Evolutionary conservation across 2,888 invertebrate species (phyloP), one percentile per base, ranked within the genome.

Genomic region (Pecten maximus): DNA sequence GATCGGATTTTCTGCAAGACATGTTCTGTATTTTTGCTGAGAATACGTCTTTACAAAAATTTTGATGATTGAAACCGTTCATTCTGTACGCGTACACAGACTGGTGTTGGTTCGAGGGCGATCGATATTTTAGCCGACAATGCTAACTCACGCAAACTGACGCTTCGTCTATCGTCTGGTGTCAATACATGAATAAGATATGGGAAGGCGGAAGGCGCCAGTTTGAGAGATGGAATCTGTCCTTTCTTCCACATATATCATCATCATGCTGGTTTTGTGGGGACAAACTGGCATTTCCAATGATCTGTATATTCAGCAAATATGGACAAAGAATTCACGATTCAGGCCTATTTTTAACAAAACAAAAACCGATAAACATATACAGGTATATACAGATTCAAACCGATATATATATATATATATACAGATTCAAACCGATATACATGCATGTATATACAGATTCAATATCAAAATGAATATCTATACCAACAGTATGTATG

Each of bases 171-270:
- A 28, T 28, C 60, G 12, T 74, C 12, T 28, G 3, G 23, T 15
- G 74, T 74, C 74, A 74, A 35, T 74, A 16, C 74, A 74, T 74
- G 74, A 74, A 74, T 74, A 74, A 74, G 74, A 74, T 74, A 74
- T 74, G 74, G 28, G 74, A 2, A 74, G 35, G 74, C 74, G 28
- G 74, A 2, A 74, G 35, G 74, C 74, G 28, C 74, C 35, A 6
- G 35, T 35, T 28, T 12, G 35, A 23, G 35, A 74, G 74, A 74
- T 12, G 15, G 2, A 54, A 2, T 4, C 23, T 35, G 28, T 35
- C 60, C 23, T 54, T 2, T 54, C 23, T 54, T n/a, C 54, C 74
- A 35, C 28, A 35, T 15, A 35, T 35, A 35, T 28, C 35, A 28
- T 23, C 35, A 74, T 35, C 10, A 19, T 28, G 35, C 28, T 35